Evolutionary conservation across 2,113 vertebrate species (phyloP).

Genomic region (Pachycephala philippinensis): DNA sequence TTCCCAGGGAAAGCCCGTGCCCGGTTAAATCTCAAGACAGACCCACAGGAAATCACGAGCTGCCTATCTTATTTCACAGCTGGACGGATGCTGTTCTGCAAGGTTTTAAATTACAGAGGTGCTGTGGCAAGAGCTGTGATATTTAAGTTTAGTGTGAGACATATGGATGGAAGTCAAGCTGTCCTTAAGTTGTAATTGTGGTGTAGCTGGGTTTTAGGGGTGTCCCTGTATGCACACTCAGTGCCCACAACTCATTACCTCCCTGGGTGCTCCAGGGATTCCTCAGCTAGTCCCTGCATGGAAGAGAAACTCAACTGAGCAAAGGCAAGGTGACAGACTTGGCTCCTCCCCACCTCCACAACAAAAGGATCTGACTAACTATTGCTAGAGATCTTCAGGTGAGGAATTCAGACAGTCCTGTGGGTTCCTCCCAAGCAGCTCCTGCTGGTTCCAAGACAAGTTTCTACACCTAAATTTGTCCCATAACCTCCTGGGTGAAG

Average conservation of each 20-base stretch:
- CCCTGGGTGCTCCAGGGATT: neutral
- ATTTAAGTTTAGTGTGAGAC: neutral
- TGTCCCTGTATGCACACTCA: neutral
- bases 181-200: neutral
- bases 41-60: neutral
- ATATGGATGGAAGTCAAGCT: neutral
- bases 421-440: neutral
- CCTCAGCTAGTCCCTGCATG: neutral
- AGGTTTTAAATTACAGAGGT: neutral
- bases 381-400: neutral
- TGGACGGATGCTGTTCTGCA: neutral
- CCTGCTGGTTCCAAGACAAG: neutral
- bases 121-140: neutral
- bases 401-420: neutral
- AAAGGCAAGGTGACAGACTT: neutral
- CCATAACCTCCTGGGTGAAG: neutral
- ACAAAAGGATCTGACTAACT: neutral
- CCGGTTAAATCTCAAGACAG: neutral
- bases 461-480: neutral
- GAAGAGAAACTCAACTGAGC: neutral
- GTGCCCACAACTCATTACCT: neutral
- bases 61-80: neutral
- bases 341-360: neutral
- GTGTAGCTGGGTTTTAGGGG: neutral
- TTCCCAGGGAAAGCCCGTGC: neutral